Evolutionary conservation across 1,140 invertebrate genomes (phyloP).

Genomic region (Cardiocondyla obscurior): DNA sequence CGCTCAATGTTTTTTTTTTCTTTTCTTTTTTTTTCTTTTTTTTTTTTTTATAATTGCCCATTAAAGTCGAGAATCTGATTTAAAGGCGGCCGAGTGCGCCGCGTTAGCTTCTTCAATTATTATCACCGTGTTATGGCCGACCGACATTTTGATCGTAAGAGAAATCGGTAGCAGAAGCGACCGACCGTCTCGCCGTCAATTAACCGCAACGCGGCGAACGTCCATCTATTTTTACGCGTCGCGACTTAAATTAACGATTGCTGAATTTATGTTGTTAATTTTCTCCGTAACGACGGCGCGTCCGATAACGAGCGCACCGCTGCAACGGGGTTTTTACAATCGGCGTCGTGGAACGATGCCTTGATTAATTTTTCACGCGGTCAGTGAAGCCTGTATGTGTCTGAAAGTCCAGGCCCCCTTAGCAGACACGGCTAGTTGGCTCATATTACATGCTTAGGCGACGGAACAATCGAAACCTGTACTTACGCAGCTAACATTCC

Average conservation of each 20-base stretch:
- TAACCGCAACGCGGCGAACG: conserved; percentile 8
- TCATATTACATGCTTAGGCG: conserved; percentile 82
- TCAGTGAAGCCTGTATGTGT: conserved; percentile 67
- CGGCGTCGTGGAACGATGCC: conserved; percentile 73
- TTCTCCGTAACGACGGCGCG: not conserved
- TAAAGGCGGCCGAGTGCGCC: not conserved
- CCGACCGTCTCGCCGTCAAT: conserved; percentile 10
- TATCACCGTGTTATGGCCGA: conserved; percentile 5
- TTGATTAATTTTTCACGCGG: conserved; percentile 82
- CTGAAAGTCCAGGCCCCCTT: conserved; percentile 71
- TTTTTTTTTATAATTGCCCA: conserved; percentile 32
- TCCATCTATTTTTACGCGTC: conserved; percentile 2
- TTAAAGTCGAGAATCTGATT: conserved; percentile 24
- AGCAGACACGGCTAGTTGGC: conserved; percentile 80
- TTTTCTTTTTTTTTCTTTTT: conserved; percentile 38
- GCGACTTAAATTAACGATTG: not conserved
- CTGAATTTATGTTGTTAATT: conserved; percentile 36
- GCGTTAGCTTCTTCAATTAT: conserved; percentile 6
- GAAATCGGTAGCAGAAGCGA: not conserved
- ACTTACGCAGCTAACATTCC: conserved; percentile 66
- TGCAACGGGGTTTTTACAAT: conserved; percentile 64
- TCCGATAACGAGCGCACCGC: conserved; percentile 19
- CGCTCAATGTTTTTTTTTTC: conserved; percentile 22
- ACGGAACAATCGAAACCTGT: conserved; percentile 79
- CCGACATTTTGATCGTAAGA: conserved; percentile 1